Conservation (phyloP, 2,797 vertebrate species). For the Lacerta bilineata region DNA sequence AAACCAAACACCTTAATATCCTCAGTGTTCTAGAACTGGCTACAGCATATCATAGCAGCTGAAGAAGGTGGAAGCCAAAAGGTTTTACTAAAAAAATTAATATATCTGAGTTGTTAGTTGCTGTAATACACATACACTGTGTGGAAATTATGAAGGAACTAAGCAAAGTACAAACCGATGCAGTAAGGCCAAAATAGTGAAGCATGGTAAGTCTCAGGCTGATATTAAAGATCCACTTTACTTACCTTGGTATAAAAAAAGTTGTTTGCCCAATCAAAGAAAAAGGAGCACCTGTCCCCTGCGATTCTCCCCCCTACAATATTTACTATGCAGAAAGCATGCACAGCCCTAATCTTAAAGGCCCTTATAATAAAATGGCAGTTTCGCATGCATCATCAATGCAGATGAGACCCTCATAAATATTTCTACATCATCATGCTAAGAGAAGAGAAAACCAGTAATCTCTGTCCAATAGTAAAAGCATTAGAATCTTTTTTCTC, state of each 20-base stretch:
- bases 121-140: no score
- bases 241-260: neutral
- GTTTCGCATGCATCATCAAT: neutral
- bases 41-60: no score
- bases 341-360: neutral
- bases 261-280: neutral
- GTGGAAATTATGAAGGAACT: neutral
- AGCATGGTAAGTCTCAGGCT: neutral
- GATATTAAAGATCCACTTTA: neutral
- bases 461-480: slow-evolving; percentile 33
- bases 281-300: neutral
- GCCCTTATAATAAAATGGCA: neutral
- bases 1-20: no score
- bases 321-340: neutral
- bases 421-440: slow-evolving; percentile 3
- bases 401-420: neutral
- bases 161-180: no score
- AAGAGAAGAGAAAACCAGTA: neutral
- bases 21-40: no score
- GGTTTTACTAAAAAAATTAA: no score
- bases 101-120: no score
- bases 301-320: neutral
- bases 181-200: neutral
- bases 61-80: no score
- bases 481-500: neutral